Percentiles rank a stretch among this genome's conserved stretches.
These are phyloP conservation scores for Maniola hyperantus DNA, from an alignment of 2,888 invertebrate genomes.

Conservation along the genomic window DNA sequence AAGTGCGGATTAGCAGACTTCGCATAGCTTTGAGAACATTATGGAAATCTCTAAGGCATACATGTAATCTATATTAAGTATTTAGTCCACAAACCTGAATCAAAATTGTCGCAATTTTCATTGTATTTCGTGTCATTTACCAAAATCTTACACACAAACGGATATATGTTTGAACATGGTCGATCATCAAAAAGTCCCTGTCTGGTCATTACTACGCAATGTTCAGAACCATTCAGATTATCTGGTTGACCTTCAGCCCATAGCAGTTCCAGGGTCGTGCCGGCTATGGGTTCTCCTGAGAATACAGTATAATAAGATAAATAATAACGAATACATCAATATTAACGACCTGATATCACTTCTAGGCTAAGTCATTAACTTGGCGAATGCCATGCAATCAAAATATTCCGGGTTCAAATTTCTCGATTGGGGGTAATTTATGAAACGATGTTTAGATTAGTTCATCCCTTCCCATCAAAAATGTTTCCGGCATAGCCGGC, in stretches of 20 bases:
- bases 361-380: background rate
- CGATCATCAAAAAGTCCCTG: constrained; percentile 57
- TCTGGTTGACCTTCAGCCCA: constrained; percentile 57
- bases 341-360: constrained; percentile 12
- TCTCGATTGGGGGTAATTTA: background rate
- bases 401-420: constrained; percentile 3
- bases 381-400: constrained; percentile 2
- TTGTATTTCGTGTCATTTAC: constrained; percentile 50
- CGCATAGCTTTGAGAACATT: no score
- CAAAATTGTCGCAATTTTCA: constrained; percentile 52
- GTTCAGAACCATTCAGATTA: constrained; percentile 49
- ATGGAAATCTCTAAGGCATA: no score
- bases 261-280: constrained; percentile 53
- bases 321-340: constrained; percentile 11
- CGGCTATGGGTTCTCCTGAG: constrained; percentile 52
- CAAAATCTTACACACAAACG: constrained; percentile 57
- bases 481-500: background rate
- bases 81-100: constrained; percentile 45
- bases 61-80: no score
- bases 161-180: constrained; percentile 51
- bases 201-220: constrained; percentile 59
- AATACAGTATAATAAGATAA: constrained; percentile 20
- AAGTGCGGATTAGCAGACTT: no score
- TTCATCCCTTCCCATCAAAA: background rate
- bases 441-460: constrained; percentile 2